Evolutionary conservation across 2,113 vertebrate genomes (phyloP).

Genomic region (Sterrhoptilus dennistouni): DNA sequence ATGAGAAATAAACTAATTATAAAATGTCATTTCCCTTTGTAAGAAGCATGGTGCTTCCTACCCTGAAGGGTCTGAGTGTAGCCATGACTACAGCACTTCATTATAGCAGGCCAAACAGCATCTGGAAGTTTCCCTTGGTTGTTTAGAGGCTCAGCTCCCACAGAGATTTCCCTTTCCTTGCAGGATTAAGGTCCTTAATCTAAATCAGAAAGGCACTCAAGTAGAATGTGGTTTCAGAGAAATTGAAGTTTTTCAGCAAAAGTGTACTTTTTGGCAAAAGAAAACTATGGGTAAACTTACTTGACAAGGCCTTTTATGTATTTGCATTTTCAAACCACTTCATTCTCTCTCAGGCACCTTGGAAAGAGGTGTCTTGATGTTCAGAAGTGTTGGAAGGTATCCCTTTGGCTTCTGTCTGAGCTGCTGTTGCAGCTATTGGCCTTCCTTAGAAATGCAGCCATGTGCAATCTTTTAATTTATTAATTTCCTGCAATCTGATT

Average conservation of each 20-base stretch:
- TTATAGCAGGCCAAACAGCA: not conserved
- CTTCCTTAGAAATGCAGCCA: not conserved
- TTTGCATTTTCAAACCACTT: not conserved
- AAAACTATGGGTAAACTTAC: not conserved
- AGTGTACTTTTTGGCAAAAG: too few relatives aligned
- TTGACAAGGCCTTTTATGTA: not conserved
- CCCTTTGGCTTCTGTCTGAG: not conserved
- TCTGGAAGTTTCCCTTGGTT: not conserved
- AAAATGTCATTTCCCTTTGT: not conserved
- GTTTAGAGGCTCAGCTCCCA: not conserved
- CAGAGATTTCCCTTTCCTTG: not conserved
- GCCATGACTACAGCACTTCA: not conserved
- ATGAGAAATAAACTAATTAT: not conserved
- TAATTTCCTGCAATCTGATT: not conserved
- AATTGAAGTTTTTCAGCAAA: not conserved
- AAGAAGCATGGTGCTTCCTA: not conserved
- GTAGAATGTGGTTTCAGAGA: not conserved
- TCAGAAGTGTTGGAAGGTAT: not conserved
- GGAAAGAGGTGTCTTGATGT: not conserved
- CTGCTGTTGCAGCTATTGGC: rapidly evolving
- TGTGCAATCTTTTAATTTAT: not conserved
- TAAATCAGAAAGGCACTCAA: not conserved
- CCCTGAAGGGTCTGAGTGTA: not conserved
- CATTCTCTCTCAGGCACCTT: not conserved
- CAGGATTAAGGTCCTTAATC: not conserved